Evolutionary conservation across 2,113 vertebrate genomes (phyloP), one percentile per base, ranked within the genome.

Genomic region (Thalassoma bifasciatum): DNA sequence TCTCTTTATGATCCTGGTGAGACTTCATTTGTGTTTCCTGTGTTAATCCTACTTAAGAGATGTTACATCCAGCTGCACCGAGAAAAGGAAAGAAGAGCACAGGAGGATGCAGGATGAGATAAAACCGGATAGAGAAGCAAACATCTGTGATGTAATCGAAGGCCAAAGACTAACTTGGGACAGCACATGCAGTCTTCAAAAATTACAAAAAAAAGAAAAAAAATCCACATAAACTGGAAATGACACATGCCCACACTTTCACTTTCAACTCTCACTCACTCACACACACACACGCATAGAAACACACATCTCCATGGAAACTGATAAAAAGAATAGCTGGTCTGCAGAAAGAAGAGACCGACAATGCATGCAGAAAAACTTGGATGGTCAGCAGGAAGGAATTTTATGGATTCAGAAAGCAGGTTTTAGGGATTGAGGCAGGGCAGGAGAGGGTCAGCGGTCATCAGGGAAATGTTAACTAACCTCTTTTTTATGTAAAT

Each of bases 291-390:
- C 30, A 30, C 30, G 3, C 49, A 80, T 37, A 73, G 34, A 85
- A 42, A 86, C 52, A 72, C 71, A 67, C 82, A 92, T 91, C 85
- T 72, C 89, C 91, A 93, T 91, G 91, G 91, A 90, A 91, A 92
- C 90, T 88, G 91, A 92, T 91, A 90, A 92, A 21, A 91, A 90
- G 88, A 91, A 90, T 87, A 86, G 80, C 71, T 57, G 63, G 65
- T 61, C 42, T 71, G 71, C 37, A 79, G 78, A 76, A 75, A 61
- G 34, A 77, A 72, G 42, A 44, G 40, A 83, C 60, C 81, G 84
- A 84, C 63, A 73, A 83, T 77, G 79, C 67, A 79, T 8, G 76
- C 51, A 81, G 38, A 60, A 66, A 40, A 76, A 84, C 54, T 70
- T 58, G 38, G 49, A 65, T 13, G 57, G 51, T 81, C 77, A 74